A percentile compares a stretch with the other conserved stretches of the same genome.
Conservation (phyloP, 2,888 invertebrate genomes). For the Tridacna crocea region DNA sequence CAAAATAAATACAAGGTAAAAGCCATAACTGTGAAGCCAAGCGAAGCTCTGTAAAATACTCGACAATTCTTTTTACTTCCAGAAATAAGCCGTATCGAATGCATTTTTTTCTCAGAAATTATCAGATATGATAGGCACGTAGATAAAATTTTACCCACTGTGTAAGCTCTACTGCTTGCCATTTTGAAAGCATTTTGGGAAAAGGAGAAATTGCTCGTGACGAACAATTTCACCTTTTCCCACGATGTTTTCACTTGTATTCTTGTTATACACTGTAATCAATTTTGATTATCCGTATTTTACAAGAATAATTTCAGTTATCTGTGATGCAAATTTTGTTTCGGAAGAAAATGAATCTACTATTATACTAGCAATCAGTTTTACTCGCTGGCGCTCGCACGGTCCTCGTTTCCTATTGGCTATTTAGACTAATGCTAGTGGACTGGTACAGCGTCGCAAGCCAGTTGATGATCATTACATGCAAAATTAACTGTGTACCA, state of each 20-base stretch:
- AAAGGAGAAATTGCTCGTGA: too few species aligned
- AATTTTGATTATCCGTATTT: too few species aligned
- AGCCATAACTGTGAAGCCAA: background rate
- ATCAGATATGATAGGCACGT: too few species aligned
- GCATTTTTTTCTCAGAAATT: too few species aligned
- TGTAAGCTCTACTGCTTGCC: too few species aligned
- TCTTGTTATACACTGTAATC: too few species aligned
- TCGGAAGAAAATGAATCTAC: background rate
- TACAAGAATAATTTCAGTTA: too few species aligned
- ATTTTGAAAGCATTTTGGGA: too few species aligned
- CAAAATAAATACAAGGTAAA: conserved; percentile 10
- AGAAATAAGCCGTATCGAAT: background rate
- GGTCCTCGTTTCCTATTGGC: conserved; percentile 16
- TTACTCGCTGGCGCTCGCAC: background rate
- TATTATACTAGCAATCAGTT: background rate
- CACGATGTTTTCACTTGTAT: too few species aligned
- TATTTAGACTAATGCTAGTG: background rate
- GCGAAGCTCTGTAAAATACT: conserved; percentile 9
- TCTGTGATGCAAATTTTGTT: too few species aligned
- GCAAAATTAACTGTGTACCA: conserved; percentile 20
- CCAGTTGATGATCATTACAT: conserved; percentile 8
- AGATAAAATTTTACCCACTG: too few species aligned
- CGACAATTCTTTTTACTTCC: background rate
- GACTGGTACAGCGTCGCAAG: conserved; percentile 15
- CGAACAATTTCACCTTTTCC: too few species aligned